Base-by-base conservation (phyloP, 2,113 vertebrate species). In the Oncorhynchus keta region DNA sequence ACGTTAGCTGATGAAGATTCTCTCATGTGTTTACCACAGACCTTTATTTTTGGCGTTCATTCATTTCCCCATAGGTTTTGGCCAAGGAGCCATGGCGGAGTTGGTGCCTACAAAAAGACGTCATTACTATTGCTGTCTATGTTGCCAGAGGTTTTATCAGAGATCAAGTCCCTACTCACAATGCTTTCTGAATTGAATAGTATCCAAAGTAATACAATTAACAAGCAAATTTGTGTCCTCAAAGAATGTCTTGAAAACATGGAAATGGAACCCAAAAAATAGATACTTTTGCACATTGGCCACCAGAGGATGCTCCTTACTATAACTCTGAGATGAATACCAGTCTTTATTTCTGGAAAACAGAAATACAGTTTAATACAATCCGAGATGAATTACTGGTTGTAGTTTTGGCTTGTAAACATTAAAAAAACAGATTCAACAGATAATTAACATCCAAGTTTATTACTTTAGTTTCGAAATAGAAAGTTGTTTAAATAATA, bases 401-500 rank as follows among this genome's bases (percentile, higher is more conserved):
- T 22, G n/a, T 9, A 62, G 59, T 22, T 62, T n/a, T 22, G 59
- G 5, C 20, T 18, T 14, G 51, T 8, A 62, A n/a, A 62, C 59
- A 62, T 16, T 2, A 28, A 35, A 35, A 32, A 28, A 67, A 32
- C 5, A 4, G 28, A 28, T 18, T 32, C 28, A 68, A 18, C 11
- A 11, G 12, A 68, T 32, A 68, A 18, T 18, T 35, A 20, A 32
- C 67, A 9, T 39, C 9, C 22, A 70, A 11, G 39, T 70, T 48
- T 24, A 48, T 70, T 70, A 48, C 24, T 49, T 49, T 30, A 48
- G 45, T 49, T 28, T 67, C 11, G 2, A 48, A 48, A 70, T 48
- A 51, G 12, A 49, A 48, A 49, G n/a, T 49, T 24, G 35, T 48
- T 49, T 70, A 48, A 70, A 70, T 55, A 55, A 70, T 70, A 70